Evolutionary conservation across 1,140 invertebrate genomes (phyloP), one percentile per base, ranked within the genome.

Genomic region (Ptiloglossa arizonensis): DNA sequence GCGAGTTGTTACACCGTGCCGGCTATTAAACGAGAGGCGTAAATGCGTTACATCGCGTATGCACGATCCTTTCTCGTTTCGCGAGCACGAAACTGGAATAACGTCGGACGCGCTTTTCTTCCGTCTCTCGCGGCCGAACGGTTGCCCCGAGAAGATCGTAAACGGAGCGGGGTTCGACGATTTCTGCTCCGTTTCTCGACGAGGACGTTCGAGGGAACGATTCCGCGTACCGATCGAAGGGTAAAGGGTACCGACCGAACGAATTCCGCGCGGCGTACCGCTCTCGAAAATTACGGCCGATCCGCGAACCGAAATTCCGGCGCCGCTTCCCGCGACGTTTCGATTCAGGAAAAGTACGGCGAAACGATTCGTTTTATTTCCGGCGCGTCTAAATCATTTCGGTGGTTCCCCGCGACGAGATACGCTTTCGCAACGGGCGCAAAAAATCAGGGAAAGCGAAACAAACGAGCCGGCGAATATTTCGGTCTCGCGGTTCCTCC

Each of bases 331-430:
- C 74, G 44, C 57, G 81, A 73, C 63, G 46, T 79, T 83, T 83
- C 82, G 69, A 83, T 79, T 79, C 74, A 79, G 79, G 79, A 83
- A 83, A 79, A 54, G 74, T 48, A 54, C 54, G 24, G 15, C 17
- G 46, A 56, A 64, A 79, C 68, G 78, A 50, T 72, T 79, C 76
- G 70, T 71, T 74, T 79, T 69, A 56, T 35, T 60, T 27, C 11
- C 24, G 29, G 5, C 57, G n/a, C 27, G 59, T 69, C 66, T 48
- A 27, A 68, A 68, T 75, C 68, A 67, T 75, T 75, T 59, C 27
- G 9, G 15, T 32, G 38, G 22, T 38, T 56, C 17, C 29, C 15
- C 48, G 17, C 29, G n/a, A 19, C 22, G 0, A 8, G n/a, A 19
- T 32, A 32, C 19, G n/a, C 8, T 46, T 29, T 35, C n/a, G 1